Evolutionary conservation across 2,888 invertebrate genomes (phyloP), one percentile per base, ranked within the genome.

Genomic region (Danaus chrysippus): DNA sequence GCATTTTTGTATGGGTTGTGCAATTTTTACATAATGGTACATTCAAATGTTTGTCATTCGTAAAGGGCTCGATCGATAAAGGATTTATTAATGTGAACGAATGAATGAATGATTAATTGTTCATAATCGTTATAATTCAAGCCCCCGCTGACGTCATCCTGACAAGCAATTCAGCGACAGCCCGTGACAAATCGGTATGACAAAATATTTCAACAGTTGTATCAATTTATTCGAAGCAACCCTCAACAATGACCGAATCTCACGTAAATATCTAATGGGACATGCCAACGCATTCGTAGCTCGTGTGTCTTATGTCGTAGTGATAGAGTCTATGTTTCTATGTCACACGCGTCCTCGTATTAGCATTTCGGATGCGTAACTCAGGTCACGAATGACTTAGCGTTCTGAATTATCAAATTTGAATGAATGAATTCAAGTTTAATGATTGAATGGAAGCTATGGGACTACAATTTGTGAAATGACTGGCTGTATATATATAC

Each of bases 201-300:
- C 91, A 90, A 89, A 90, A 91, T 89, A 91, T 91, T 91, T 90
- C 89, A 91, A 87, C 89, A 88, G 86, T 86, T 86, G 85, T 85
- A 76, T 86, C 83, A 84, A 83, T 79, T 77, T 75, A 64, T 68
- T 70, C 69, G 65, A 71, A 71, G 70, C 74, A 75, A 80, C 86
- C 85, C 83, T 82, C 74, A 73, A 76, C 76, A 76, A 73, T 70
- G 69, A 71, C 68, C 65, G 67, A 72, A 74, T 72, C 68, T 69
- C 72, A 73, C 70, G 68, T 68, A 68, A 62, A 71, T 34, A 34
- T 67, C 64, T 67, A 68, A 62, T 43, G 58, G 34, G 44, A 23
- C 49, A 53, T 60, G 17, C 61, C 44, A 42, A 54, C 52, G 55
- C 52, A 64, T 61, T 58, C 55, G 19, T 41, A 17, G 46, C 42